Evolutionary conservation across 1,140 invertebrate genomes (phyloP), one percentile per base, ranked within the genome.

Genomic region (Zaprionus kolodkinae): DNA sequence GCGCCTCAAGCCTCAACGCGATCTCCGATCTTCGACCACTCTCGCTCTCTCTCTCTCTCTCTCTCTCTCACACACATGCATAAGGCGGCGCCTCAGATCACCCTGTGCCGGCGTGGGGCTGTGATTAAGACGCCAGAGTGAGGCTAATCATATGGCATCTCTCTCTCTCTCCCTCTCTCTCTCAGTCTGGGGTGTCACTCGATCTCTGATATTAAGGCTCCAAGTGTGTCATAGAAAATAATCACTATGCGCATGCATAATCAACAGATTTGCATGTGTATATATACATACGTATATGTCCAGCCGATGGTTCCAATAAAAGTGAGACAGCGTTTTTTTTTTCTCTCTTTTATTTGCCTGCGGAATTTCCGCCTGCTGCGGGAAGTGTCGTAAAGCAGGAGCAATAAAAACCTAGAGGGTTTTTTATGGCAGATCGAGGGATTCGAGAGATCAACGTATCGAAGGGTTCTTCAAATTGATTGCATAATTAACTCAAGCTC

Each of bases 161-260:
- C 27, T 4, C 27, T 30, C 27, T 30, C 27, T 21, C 21, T 56
- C 27, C 0, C 27, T 30, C 27, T 30, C 27, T 30, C 27, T 21
- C 21, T 1, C 21, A 1, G 1, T 21, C 21, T 21, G 52, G 56
- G 38, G 54, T 66, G 64, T 57, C 64, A 66, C 38, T 15, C 64
- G 43, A n/a, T 21, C 35, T 33, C 27, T 56, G 40, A 21, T 43
- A 60, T 67, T 72, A 67, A 35, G 56, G n/a, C 40, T 10, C 50
- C 56, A 67, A 72, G 63, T 67, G 56, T 72, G 70, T 72, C 70
- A 67, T 72, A 55, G 64, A 67, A 72, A 72, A 54, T 72, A 67
- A 72, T 68, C 36, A 50, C 54, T 66, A 60, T 40, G 54, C 57
- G 70, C 54, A 38, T 66, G 43, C 54, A 72, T 72, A 68, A 68